phyloP scores from a whole-genome alignment of 2,113 vertebrate species.

The Oreochromis niloticus region DNA sequence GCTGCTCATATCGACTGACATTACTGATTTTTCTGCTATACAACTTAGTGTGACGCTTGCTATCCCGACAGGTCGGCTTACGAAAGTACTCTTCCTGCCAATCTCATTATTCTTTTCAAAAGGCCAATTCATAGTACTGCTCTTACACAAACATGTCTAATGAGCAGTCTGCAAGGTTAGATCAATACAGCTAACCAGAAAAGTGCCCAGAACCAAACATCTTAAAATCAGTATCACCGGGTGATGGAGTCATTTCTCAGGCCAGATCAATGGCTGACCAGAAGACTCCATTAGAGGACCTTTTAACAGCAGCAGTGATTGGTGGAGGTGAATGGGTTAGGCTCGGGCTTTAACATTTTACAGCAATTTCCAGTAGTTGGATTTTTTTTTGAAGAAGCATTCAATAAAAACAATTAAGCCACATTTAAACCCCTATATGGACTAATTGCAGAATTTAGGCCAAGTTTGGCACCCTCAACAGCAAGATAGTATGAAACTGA shows the following conservation, averaged over 20 bases:
- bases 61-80: not conserved
- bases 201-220: not conserved
- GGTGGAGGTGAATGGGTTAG: not conserved
- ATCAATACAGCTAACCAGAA: slow-evolving; percentile 31
- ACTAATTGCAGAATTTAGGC: not conserved
- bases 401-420: not conserved
- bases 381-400: not conserved
- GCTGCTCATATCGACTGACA: slow-evolving; percentile 28
- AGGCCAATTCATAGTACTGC: not conserved
- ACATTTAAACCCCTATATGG: not conserved
- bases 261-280: slow-evolving; percentile 41
- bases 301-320: slow-evolving; percentile 23
- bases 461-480: not conserved
- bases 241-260: slow-evolving; percentile 1
- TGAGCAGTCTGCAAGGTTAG: not conserved
- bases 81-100: slow-evolving; percentile 25
- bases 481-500: not conserved
- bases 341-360: not conserved
- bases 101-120: slow-evolving; percentile 23
- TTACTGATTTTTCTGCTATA: slow-evolving; percentile 29
- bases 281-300: slow-evolving; percentile 35
- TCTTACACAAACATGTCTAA: slow-evolving; percentile 1
- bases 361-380: not conserved
- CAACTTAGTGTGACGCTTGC: not conserved
- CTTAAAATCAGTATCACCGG: slow-evolving; percentile 22